A percentile compares a stretch with the other conserved stretches of the same genome.
These are phyloP conservation scores for Abrostola triplasia DNA, from an alignment of 2,888 invertebrate genomes.

Conservation along the genomic window DNA sequence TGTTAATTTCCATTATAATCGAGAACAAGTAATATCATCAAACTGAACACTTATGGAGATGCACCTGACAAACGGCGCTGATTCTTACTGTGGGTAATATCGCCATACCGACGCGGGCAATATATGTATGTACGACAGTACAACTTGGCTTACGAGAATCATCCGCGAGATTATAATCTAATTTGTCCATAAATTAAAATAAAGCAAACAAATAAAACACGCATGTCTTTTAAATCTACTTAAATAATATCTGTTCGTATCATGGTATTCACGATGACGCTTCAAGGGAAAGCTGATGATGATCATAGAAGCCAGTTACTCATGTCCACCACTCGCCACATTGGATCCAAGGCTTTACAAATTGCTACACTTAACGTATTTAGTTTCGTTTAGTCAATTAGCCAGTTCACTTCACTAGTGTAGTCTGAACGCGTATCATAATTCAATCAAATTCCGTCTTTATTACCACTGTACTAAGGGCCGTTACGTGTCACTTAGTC, in stretches of 20 bases:
- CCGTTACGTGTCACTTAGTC: constrained; percentile 38
- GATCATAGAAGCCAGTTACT: constrained; percentile 1
- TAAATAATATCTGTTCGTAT: background rate
- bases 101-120: background rate
- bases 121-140: constrained; percentile 4
- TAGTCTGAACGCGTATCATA: constrained; percentile 38
- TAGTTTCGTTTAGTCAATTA: constrained; percentile 33
- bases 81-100: no score
- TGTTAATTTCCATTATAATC: background rate
- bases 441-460: constrained; percentile 31
- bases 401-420: constrained; percentile 35
- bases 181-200: constrained; percentile 46
- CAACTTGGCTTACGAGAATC: constrained; percentile 1
- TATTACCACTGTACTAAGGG: constrained; percentile 35
- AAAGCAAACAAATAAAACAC: constrained; percentile 31
- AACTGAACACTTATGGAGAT: background rate
- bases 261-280: background rate
- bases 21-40: background rate
- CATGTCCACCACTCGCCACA: constrained; percentile 17
- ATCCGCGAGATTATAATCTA: constrained; percentile 15
- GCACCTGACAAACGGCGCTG: background rate
- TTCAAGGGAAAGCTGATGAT: background rate
- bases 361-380: constrained; percentile 40
- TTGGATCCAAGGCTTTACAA: constrained; percentile 26
- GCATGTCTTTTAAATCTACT: constrained; percentile 35